Base-by-base conservation (phyloP, 2,113 vertebrate species). In the Seriola dumerili region DNA sequence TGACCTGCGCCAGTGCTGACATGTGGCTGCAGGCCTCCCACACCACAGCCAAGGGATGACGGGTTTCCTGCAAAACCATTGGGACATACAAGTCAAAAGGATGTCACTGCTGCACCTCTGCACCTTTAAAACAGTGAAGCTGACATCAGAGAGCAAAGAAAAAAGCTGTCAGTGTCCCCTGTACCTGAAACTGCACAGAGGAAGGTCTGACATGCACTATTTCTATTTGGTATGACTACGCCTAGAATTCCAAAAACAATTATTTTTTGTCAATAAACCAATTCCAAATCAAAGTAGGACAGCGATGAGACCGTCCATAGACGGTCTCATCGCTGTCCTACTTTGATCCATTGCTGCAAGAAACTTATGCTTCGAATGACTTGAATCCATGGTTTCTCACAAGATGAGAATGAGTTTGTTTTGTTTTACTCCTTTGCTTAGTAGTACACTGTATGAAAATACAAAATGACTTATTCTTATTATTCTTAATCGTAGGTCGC, bases 11-110 rank as follows among this genome's bases (percentile, higher is more conserved):
- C 64, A 4, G 84, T 90, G 92, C 88, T 96, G 85, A 96, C 88
- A 21, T 97, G 95, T 0, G 96, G 95, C 94, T 97, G 97, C 52
- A 97, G 93, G 64, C 95, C 89, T 81, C 92, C 95, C 94, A 99
- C 90, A 76, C 95, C 88, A 90, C 95, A 97, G 95, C 97, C 97
- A 67, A 97, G 91, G 63, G 97, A 95, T n/a, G 96, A 93, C 64
- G 95, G 90, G 79, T 97, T 97, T 95, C 97, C 98, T 99, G 95
- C 54, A 76, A 73, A 87, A 69, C 16, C 63, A 87, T 4, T 4
- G 12, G 4, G 7, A 32, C n/a, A 57, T 9, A 25, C 2, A 42
- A 7, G 29, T 73, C 34, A 81, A 9, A 36, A 8, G 40, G 19
- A 44, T 34, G 46, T 78, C 21, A 29, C 29, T 29, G 25, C 17